Evolutionary conservation across 2,797 vertebrate species (phyloP).

Genomic region (Mionectes olivaceus): DNA sequence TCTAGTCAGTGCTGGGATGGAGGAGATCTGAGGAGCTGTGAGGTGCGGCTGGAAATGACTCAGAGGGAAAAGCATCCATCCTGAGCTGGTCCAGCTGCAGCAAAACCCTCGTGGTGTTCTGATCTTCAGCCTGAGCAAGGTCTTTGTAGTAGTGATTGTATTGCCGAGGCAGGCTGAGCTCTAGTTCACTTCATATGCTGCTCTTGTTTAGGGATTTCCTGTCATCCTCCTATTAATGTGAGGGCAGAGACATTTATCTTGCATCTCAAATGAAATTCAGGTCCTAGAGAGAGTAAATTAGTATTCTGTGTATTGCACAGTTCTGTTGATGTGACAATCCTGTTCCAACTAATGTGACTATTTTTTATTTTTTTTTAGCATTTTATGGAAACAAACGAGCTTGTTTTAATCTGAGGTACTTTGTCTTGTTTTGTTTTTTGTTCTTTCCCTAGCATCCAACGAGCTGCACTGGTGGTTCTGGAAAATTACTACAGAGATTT

Average conservation of each 20-base stretch:
- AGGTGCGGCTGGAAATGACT: not conserved
- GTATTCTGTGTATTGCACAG: not conserved
- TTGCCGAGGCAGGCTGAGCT: not conserved
- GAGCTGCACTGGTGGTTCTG: slow-evolving; percentile 91
- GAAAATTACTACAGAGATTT: slow-evolving; percentile 98
- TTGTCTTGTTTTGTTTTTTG: not conserved
- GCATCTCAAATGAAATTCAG: not conserved
- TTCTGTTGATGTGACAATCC: not conserved
- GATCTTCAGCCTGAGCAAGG: not conserved
- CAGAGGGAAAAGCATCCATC: not conserved
- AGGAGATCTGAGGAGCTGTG: not conserved
- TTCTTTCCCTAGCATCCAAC: slow-evolving; percentile 74
- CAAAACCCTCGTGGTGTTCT: not conserved
- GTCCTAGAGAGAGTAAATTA: not conserved
- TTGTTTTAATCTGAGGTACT: not conserved
- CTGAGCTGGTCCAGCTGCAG: not conserved
- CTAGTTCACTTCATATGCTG: not conserved
- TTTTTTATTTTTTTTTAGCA: not conserved
- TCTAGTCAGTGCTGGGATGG: not conserved
- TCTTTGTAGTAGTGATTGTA: accelerated
- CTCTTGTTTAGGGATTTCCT: not conserved
- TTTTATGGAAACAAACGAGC: not conserved
- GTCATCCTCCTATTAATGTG: not conserved
- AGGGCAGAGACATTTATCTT: not conserved
- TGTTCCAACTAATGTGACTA: not conserved